phyloP scores from a whole-genome alignment of 2,888 invertebrate genomes.

The Chironomus tentans region DNA sequence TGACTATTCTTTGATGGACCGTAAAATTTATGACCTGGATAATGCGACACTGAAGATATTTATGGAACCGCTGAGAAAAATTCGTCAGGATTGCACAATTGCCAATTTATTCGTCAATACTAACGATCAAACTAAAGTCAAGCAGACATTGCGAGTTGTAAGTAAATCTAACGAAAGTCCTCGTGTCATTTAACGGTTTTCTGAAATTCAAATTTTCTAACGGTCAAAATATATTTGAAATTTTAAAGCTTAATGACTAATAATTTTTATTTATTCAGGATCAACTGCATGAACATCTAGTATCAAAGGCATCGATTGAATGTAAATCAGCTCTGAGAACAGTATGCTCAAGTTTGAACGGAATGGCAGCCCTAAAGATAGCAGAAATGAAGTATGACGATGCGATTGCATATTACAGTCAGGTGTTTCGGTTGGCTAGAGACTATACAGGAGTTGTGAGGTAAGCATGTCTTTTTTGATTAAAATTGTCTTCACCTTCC shows the following conservation, averaged over 20 bases:
- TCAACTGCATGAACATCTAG: constrained; percentile 56
- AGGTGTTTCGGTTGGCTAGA: constrained; percentile 46
- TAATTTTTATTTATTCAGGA: constrained; percentile 32
- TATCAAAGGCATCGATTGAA: constrained; percentile 49
- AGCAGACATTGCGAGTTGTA: constrained; percentile 48
- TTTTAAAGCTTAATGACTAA: no score
- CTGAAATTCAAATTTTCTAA: no score
- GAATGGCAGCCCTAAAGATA: constrained; percentile 54
- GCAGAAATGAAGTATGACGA: constrained; percentile 45
- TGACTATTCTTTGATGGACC: not conserved
- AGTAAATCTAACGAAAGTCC: no score
- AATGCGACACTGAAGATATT: constrained; percentile 39
- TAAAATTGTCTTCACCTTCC: no score
- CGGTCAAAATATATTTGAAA: no score
- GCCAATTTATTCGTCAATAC: constrained; percentile 51
- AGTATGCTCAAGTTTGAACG: constrained; percentile 57
- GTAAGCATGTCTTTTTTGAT: no score
- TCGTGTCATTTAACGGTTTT: no score
- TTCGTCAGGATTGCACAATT: constrained; percentile 63
- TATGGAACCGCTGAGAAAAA: constrained; percentile 52
- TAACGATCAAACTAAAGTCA: constrained; percentile 45
- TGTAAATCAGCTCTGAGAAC: constrained; percentile 55
- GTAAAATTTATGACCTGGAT: not conserved
- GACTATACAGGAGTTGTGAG: constrained; percentile 34
- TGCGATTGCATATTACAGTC: constrained; percentile 53